Evolutionary conservation across 1,140 invertebrate genomes (phyloP), one percentile per base, ranked within the genome.

Genomic region (Nephila pilipes): DNA sequence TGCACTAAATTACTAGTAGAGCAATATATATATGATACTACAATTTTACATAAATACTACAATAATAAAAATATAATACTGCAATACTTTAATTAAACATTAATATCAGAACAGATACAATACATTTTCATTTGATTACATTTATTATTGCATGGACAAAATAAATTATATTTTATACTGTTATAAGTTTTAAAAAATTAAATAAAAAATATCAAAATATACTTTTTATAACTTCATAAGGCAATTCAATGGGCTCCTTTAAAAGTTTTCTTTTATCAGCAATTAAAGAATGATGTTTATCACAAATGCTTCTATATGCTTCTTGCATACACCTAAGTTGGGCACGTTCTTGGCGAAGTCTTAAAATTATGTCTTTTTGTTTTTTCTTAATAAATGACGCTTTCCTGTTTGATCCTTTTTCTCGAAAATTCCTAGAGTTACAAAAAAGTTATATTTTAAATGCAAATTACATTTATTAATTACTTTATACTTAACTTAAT

Each of bases 331-430:
- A 94, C 54, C 96, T 95, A 94, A 97, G 96, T 94, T 97, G 96
- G 85, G 96, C 96, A 94, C 96, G 95, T 93, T 96, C 96, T 94
- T 96, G 95, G 60, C 96, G 95, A 54, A 96, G 93, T 89, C 96
- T 96, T 55, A 96, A 94, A 88, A 96, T 93, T 57, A 96, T 89
- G 36, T 96, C 96, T 90, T 96, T 95, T 94, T 97, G 96, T 90
- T 96, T 96, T 93, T 96, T 96, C 85, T 96, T 96, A 25, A 97
- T 96, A 14, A 96, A 95, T 69, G 96, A 96, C 20, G 96, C 96
- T 20, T 96, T 95, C 94, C 96, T 96, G 54, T 95, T 95, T 25
- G 94, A 94, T 1, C 95, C 95, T 93, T 96, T 96, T 83, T 95
- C 95, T 12, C 94, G 92, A 10, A 95, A 94, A 81, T 95, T 94